A percentile compares a stretch with the other conserved stretches of the same genome.
phyloP scores from a whole-genome alignment of 53 echinoderm and acorn worm genomes.

The Zoroaster sp. region DNA sequence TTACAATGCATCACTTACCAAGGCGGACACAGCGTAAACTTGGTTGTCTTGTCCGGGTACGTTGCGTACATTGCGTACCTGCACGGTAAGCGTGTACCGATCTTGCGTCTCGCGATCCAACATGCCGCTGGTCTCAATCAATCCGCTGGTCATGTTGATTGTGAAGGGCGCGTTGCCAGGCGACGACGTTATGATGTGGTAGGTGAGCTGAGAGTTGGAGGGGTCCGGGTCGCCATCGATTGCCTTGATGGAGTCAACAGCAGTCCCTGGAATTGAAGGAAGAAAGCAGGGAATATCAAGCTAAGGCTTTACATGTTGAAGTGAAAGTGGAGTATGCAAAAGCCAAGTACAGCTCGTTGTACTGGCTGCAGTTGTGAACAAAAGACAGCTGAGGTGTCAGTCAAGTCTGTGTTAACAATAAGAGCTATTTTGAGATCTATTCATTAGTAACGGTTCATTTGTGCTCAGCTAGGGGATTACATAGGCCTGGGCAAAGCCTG shows the following conservation, averaged over 20 bases:
- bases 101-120: conserved; percentile 74
- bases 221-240: conserved; percentile 72
- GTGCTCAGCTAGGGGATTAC: no score
- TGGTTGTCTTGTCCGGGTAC: not conserved
- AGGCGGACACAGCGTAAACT: not conserved
- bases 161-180: conserved; percentile 46
- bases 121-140: conserved; percentile 48
- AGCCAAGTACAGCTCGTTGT: no score
- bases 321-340: no score
- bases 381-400: no score
- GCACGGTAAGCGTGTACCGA: conserved; percentile 63
- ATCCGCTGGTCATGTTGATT: conserved; percentile 68
- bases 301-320: no score
- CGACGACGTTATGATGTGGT: conserved; percentile 67
- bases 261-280: no score
- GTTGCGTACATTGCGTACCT: conserved; percentile 45
- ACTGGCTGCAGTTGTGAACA: no score
- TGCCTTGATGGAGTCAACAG: conserved; percentile 65
- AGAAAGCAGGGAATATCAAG: no score
- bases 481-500: no score
- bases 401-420: no score
- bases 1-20: not conserved
- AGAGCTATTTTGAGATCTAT: no score
- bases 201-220: conserved; percentile 66
- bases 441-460: no score